These are phyloP conservation scores for Echinops telfairi DNA, from an alignment of 2,113 vertebrate species.

Conservation along the genomic window DNA sequence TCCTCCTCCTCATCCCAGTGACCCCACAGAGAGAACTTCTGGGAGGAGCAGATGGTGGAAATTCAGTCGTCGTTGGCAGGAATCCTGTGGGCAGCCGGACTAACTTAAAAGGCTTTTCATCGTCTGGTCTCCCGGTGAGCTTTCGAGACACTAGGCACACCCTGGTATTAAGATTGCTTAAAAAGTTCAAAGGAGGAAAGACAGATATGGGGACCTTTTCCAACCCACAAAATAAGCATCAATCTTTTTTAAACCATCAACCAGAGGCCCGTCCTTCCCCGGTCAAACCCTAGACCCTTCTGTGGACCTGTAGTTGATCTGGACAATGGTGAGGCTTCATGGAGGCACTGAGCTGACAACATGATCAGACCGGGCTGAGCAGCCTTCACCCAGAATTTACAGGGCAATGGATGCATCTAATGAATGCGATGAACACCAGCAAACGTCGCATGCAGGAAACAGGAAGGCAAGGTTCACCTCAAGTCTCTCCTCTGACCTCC, in stretches of 20 bases:
- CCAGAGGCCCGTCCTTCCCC: neutral
- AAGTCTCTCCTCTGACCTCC: conserved; percentile 67
- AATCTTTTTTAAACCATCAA: neutral
- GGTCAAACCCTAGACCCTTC: neutral
- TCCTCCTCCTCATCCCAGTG: neutral
- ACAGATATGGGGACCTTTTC: neutral
- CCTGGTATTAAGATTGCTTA: neutral
- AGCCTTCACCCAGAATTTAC: conserved; percentile 33
- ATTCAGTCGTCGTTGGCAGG: conserved; percentile 21
- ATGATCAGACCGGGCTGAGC: neutral
- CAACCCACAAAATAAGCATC: neutral
- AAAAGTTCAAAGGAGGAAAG: conserved; percentile 39
- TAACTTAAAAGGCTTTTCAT: conserved; percentile 25
- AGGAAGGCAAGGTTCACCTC: conserved; percentile 33
- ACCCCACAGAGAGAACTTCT: neutral
- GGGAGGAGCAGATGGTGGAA: neutral
- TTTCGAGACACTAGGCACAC: neutral
- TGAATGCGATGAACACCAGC: conserved; percentile 43
- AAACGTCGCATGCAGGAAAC: conserved; percentile 35
- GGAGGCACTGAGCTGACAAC: neutral
- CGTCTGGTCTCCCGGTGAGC: neutral
- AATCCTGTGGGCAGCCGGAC: neutral
- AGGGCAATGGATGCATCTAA: neutral
- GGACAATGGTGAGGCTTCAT: neutral
- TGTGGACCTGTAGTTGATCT: neutral